Base-by-base conservation (phyloP, 2,888 invertebrate species). In the Noctua comes region DNA sequence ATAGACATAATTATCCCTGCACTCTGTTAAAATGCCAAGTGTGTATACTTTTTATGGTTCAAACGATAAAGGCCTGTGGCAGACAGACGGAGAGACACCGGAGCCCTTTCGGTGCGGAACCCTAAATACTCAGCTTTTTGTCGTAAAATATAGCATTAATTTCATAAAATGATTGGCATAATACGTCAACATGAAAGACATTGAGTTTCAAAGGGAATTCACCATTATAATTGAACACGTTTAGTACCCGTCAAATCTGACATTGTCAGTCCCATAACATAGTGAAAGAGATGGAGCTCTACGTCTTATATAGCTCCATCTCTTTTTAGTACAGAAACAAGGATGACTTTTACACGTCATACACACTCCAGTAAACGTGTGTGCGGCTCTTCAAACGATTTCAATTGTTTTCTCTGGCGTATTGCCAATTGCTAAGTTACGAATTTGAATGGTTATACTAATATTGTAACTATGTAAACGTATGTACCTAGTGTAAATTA, bases 161-260 rank as follows among this genome's bases (percentile, higher is more conserved):
- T n/a, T n/a, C 24, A 54, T 40, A 51, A 79, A 68, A 59, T 68
- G n/a, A 68, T 79, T 68, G 31, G 11, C 40, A 21, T 43, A n/a
- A 59, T 21, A 40, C 21, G 31, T 68, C 79, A 62, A 11, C 36
- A 13, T 11, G 16, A 24, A 27, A 51, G 27, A 54, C 62, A 27
- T 62, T 51, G 43, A 36, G 11, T 54, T 27, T 40, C 54, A 54
- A 80, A 64, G 27, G 27, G 2, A 62, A 71, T 65, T 64, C 51
- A 18, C 6, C 43, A 36, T 54, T 71, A 46, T 80, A 80, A 72
- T 80, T 79, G 51, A 46, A 78, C 43, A 80, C 16, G 24, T 46
- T 71, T 18, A 43, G 18, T 27, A 40, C 24, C 51, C 16, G 24
- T 46, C 80, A 64, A 64, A 71, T 21, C 27, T 72, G 80, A 73